phyloP scores from a whole-genome alignment of 2,888 invertebrate species.

The Parapristionchus giblindavisi region DNA sequence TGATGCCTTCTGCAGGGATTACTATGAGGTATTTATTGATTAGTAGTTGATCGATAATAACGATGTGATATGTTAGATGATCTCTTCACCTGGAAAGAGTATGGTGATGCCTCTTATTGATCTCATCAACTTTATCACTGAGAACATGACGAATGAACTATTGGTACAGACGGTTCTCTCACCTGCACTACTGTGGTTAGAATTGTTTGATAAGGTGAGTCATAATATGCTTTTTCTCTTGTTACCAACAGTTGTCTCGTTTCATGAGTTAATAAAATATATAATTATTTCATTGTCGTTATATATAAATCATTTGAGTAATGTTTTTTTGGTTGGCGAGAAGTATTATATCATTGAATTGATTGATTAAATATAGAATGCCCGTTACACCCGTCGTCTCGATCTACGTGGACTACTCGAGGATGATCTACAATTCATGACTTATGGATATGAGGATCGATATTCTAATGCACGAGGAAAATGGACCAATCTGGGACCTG shows the following conservation, averaged over 20 bases:
- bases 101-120: slow-evolving; percentile 32
- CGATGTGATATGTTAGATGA: slow-evolving; percentile 13
- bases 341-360: not conserved
- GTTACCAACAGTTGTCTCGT: not conserved
- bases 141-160: not conserved
- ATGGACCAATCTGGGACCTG: slow-evolving; percentile 16
- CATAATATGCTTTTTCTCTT: not conserved
- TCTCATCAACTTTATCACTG: not conserved
- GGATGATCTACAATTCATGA: slow-evolving; percentile 15
- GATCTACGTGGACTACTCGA: slow-evolving; percentile 40
- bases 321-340: too few species aligned
- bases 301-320: too few species aligned
- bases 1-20: slow-evolving; percentile 52
- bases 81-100: not conserved
- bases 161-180: slow-evolving; percentile 40
- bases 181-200: slow-evolving; percentile 57
- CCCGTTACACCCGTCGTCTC: slow-evolving; percentile 39
- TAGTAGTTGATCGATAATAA: not conserved
- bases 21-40: slow-evolving; percentile 39
- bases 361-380: slow-evolving; percentile 27
- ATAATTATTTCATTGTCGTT: too few species aligned
- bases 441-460: slow-evolving; percentile 38
- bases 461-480: slow-evolving; percentile 27
- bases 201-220: slow-evolving; percentile 53
- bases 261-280: too few species aligned